phyloP scores from a whole-genome alignment of 2,888 invertebrate genomes.

The Crossocerus cetratus region DNA sequence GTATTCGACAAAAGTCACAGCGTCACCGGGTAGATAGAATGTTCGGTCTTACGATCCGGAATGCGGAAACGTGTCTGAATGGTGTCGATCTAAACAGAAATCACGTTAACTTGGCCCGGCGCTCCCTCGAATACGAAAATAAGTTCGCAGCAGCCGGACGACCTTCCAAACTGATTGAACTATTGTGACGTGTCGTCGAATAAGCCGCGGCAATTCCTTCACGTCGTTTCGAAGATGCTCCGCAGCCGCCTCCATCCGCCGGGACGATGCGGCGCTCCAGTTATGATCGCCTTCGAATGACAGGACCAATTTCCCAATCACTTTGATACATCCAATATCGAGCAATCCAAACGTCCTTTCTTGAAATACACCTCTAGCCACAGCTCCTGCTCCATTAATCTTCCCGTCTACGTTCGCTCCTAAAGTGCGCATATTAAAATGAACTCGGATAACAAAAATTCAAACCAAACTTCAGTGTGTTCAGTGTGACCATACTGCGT shows the following conservation, averaged over 20 bases:
- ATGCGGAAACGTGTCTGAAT: constrained; percentile 61
- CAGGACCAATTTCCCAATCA: background rate
- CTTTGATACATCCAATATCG: too few relatives aligned
- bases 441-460: too few relatives aligned
- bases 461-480: too few relatives aligned
- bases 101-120: constrained; percentile 68
- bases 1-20: background rate
- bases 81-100: constrained; percentile 71
- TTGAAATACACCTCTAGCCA: too few relatives aligned
- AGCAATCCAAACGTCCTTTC: too few relatives aligned
- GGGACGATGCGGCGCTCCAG: constrained; percentile 17
- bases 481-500: too few relatives aligned
- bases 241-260: constrained; percentile 5
- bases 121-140: constrained; percentile 65
- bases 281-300: constrained; percentile 19
- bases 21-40: constrained; percentile 33
- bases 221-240: background rate
- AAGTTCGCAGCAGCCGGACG: constrained; percentile 51
- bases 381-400: too few relatives aligned
- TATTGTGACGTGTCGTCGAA: constrained; percentile 67
- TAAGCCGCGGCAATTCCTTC: constrained; percentile 43
- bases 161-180: constrained; percentile 71
- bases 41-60: constrained; percentile 36
- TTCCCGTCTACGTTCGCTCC: too few relatives aligned
- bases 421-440: too few relatives aligned